Evolutionary conservation across 1,140 invertebrate genomes (phyloP).

Genomic region (Magallana angulata): DNA sequence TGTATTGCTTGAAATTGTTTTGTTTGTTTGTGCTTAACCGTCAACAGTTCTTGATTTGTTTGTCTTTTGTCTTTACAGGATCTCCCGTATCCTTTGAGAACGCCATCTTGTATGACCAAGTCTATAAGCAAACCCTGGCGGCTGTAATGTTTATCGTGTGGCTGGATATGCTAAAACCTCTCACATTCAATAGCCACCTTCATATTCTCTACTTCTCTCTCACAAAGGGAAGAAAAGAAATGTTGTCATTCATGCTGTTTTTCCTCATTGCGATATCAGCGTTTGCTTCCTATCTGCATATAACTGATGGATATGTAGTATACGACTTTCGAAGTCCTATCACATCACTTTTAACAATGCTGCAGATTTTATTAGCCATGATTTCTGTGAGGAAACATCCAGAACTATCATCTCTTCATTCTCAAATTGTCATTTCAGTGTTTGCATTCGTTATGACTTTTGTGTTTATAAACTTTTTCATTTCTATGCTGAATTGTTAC

Average conservation of each 20-base stretch:
- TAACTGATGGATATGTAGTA: slow-evolving; percentile 35
- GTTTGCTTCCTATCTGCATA: slow-evolving; percentile 52
- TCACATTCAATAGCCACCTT: slow-evolving; percentile 61
- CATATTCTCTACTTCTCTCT: slow-evolving; percentile 56
- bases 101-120: slow-evolving; percentile 46
- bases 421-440: slow-evolving; percentile 39
- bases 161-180: slow-evolving; percentile 54
- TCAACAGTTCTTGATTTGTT: too few species aligned
- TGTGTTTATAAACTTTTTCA: slow-evolving; percentile 49
- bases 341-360: slow-evolving; percentile 41
- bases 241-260: slow-evolving; percentile 43
- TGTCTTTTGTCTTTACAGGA: slow-evolving; percentile 44
- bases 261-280: slow-evolving; percentile 49
- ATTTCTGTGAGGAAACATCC: slow-evolving; percentile 15
- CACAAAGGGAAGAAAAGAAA: background rate
- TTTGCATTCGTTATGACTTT: slow-evolving; percentile 45
- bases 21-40: too few species aligned
- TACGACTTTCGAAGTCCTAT: slow-evolving; percentile 40
- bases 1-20: too few species aligned
- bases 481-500: slow-evolving; percentile 33
- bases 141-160: slow-evolving; percentile 54
- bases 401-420: slow-evolving; percentile 23
- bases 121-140: slow-evolving; percentile 51
- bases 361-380: slow-evolving; percentile 44
- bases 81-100: slow-evolving; percentile 54